A percentile compares a stretch with the other conserved stretches of the same genome.
Evolutionary conservation across 2,888 invertebrate species (phyloP).

Genomic region (Chaetogeoica ovagalla): DNA sequence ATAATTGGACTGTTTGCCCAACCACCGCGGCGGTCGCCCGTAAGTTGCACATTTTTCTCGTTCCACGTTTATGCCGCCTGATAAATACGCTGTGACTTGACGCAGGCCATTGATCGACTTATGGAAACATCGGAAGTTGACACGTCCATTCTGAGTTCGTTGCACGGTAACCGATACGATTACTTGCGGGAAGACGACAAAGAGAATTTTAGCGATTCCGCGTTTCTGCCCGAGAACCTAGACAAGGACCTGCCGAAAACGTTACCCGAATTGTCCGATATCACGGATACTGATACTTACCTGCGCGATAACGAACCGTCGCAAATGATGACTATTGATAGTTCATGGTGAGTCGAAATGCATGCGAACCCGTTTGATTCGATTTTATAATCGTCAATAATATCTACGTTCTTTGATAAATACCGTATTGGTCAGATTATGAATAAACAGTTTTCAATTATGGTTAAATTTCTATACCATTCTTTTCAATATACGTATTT

Average conservation of each 20-base stretch:
- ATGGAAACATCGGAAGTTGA: slow-evolving; percentile 51
- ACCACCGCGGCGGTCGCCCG: not conserved
- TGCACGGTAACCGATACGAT: slow-evolving; percentile 46
- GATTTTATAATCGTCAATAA: not conserved
- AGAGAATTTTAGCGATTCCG: slow-evolving; percentile 25
- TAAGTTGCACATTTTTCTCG: too few species aligned
- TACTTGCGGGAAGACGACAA: slow-evolving; percentile 43
- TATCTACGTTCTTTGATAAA: not conserved
- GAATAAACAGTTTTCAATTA: not conserved
- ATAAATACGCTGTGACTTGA: too few species aligned
- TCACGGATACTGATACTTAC: slow-evolving; percentile 27
- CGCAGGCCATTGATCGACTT: slow-evolving; percentile 22
- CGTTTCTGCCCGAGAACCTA: slow-evolving; percentile 18
- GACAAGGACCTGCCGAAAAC: slow-evolving; percentile 45
- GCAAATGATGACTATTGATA: slow-evolving; percentile 61
- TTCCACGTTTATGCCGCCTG: too few species aligned
- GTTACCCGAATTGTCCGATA: slow-evolving; percentile 36
- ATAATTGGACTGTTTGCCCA: too few species aligned
- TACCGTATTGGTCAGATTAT: not conserved
- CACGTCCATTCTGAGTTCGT: slow-evolving; percentile 39
- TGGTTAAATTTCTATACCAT: not conserved
- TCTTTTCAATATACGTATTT: not conserved
- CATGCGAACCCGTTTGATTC: not conserved
- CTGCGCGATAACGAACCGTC: slow-evolving; percentile 22
- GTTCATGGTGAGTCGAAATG: slow-evolving; percentile 59